A percentile compares a stretch with the other conserved stretches of the same genome.
Evolutionary conservation across 2,888 invertebrate species (phyloP).

Genomic region (Parascotia fuliginaria): DNA sequence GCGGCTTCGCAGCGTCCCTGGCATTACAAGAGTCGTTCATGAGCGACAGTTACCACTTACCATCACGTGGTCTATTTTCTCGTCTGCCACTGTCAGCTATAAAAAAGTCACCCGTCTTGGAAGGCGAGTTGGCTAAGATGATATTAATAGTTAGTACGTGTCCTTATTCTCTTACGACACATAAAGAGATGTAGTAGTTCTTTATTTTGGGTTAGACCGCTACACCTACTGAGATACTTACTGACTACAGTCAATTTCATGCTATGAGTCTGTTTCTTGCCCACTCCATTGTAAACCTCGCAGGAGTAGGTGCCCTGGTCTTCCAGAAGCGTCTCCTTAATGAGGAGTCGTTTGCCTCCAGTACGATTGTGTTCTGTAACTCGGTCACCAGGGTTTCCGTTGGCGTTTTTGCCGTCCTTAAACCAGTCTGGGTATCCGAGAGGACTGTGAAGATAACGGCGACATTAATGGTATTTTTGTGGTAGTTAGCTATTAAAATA

Average conservation of each 20-base stretch:
- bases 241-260: slow-evolving; percentile 67
- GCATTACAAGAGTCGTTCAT: no score
- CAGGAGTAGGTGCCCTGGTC: slow-evolving; percentile 71
- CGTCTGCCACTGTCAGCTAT: no score
- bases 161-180: no score
- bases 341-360: slow-evolving; percentile 67
- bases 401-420: slow-evolving; percentile 64
- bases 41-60: no score
- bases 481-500: no score
- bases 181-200: no score
- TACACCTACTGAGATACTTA: slow-evolving; percentile 58
- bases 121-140: no score
- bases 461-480: not conserved
- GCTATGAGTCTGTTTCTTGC: slow-evolving; percentile 58
- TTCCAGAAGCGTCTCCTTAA: slow-evolving; percentile 59
- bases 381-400: slow-evolving; percentile 45
- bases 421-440: slow-evolving; percentile 67
- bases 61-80: no score
- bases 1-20: no score
- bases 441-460: slow-evolving; percentile 51
- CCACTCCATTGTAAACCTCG: slow-evolving; percentile 61
- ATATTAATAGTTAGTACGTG: no score
- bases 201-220: no score
- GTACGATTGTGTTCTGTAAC: slow-evolving; percentile 72
- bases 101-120: no score